A percentile compares a stretch with the other conserved stretches of the same genome.
These are phyloP conservation scores for Tachycineta bicolor DNA, from an alignment of 2,113 vertebrate species.

Conservation along the genomic window DNA sequence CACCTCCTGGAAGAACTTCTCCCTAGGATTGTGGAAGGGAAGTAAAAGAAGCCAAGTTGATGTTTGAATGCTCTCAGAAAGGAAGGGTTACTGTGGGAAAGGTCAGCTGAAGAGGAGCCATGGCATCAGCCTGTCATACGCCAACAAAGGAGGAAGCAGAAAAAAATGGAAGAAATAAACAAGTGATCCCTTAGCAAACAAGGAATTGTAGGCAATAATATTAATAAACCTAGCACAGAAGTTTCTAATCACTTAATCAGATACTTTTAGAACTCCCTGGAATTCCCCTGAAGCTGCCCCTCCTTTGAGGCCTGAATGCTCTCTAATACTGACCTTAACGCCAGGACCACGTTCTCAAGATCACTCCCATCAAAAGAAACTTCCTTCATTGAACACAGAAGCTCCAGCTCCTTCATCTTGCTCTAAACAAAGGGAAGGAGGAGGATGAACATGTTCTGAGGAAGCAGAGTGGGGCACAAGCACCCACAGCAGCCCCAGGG, in stretches of 20 bases:
- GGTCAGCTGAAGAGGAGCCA: neutral
- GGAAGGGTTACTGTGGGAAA: neutral
- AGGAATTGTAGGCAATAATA: neutral
- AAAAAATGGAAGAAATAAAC: neutral
- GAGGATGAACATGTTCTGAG: neutral
- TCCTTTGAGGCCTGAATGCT: neutral
- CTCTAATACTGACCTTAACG: slow-evolving; percentile 82
- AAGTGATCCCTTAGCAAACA: neutral
- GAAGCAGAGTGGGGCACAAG: neutral
- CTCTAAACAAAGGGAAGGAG: slow-evolving; percentile 72
- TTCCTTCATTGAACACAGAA: slow-evolving; percentile 96
- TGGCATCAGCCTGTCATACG: neutral
- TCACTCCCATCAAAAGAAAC: slow-evolving; percentile 92
- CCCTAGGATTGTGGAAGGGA: slow-evolving; percentile 72
- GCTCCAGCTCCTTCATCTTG: slow-evolving; percentile 97
- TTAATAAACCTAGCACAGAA: neutral
- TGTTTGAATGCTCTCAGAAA: neutral
- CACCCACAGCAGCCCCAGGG: neutral
- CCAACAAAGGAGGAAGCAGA: neutral
- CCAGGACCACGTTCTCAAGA: slow-evolving; percentile 93
- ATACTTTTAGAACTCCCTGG: neutral
- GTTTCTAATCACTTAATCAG: neutral
- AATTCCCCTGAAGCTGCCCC: neutral
- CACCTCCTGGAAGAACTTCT: slow-evolving; percentile 96
- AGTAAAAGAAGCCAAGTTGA: neutral